These are phyloP conservation scores for Melinaea menophilus DNA, from an alignment of 2,888 invertebrate species.

Conservation along the genomic window DNA sequence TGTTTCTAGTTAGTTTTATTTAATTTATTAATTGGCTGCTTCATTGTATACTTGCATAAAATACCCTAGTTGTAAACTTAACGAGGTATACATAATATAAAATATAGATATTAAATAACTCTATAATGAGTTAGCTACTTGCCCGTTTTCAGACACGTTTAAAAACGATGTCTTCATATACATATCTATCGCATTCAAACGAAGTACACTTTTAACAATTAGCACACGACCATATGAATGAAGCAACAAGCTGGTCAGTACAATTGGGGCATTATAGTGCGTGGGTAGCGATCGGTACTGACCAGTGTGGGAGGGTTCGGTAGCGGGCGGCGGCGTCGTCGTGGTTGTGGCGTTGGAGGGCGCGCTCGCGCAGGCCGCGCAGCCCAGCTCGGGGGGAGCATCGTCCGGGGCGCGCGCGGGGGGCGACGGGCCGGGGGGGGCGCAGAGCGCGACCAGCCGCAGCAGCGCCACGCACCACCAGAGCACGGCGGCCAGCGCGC, in stretches of 20 bases:
- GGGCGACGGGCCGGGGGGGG: constrained; percentile 70
- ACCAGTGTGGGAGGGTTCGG: constrained; percentile 60
- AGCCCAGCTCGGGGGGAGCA: constrained; percentile 60
- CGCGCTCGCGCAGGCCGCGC: constrained; percentile 67
- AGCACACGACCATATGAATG: neutral
- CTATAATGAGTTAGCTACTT: no score
- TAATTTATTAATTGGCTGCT: no score
- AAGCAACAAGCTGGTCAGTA: neutral
- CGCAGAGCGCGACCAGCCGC: constrained; percentile 74
- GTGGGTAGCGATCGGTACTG: constrained; percentile 43
- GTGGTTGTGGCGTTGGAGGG: constrained; percentile 61
- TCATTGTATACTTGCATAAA: no score
- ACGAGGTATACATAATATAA: no score
- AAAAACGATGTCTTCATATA: no score
- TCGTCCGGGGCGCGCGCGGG: constrained; percentile 68
- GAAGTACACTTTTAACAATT: no score
- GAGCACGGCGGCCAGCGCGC: constrained; percentile 77
- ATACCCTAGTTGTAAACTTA: no score
- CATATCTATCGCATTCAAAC: no score
- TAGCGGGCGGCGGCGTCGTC: constrained; percentile 47
- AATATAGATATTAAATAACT: no score
- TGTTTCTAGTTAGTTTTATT: no score
- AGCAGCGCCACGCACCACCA: constrained; percentile 77
- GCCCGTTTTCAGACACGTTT: no score
- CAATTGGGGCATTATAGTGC: neutral